phyloP scores from a whole-genome alignment of 2,797 vertebrate genomes.

The Gymnothorax javanicus region DNA sequence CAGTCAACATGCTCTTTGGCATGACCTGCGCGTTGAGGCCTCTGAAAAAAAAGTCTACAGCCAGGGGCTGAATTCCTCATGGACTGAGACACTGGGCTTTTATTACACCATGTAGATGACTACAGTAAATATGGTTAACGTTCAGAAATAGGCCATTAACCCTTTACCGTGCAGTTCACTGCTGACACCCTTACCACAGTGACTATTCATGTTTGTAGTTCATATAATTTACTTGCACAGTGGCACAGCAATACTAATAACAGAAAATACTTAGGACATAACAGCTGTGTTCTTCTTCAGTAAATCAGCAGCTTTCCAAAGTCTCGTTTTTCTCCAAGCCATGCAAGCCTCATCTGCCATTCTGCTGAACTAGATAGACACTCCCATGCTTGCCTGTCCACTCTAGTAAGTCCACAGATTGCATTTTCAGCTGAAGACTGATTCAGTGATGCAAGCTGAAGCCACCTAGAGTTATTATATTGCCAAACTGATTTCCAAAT shows the following conservation, averaged over 20 bases:
- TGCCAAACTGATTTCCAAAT: background rate
- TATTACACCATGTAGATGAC: slow-evolving; percentile 35
- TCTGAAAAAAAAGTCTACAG: slow-evolving; percentile 31
- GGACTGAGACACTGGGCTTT: slow-evolving; percentile 38
- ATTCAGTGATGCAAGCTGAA: slow-evolving; percentile 7
- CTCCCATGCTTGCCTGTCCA: slow-evolving; percentile 28
- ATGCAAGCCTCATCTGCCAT: background rate
- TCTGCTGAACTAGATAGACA: slow-evolving; percentile 36
- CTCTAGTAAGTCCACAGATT: slow-evolving; percentile 21
- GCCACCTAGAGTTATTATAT: background rate
- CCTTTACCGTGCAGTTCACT: background rate
- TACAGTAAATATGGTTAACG: background rate
- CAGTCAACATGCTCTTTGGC: slow-evolving; percentile 55
- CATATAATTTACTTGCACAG: background rate
- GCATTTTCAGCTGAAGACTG: background rate
- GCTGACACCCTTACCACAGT: background rate
- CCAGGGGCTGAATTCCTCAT: slow-evolving; percentile 53
- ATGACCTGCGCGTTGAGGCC: slow-evolving; percentile 25
- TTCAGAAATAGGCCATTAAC: background rate
- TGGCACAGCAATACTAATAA: background rate
- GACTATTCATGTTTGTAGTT: background rate
- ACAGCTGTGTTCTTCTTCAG: background rate
- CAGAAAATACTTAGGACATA: background rate
- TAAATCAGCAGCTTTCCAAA: background rate
- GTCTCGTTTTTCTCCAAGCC: background rate